Percentiles rank a stretch among this genome's conserved stretches.
Evolutionary conservation across 1,140 invertebrate species (phyloP).

Genomic region (Euschistus heros): DNA sequence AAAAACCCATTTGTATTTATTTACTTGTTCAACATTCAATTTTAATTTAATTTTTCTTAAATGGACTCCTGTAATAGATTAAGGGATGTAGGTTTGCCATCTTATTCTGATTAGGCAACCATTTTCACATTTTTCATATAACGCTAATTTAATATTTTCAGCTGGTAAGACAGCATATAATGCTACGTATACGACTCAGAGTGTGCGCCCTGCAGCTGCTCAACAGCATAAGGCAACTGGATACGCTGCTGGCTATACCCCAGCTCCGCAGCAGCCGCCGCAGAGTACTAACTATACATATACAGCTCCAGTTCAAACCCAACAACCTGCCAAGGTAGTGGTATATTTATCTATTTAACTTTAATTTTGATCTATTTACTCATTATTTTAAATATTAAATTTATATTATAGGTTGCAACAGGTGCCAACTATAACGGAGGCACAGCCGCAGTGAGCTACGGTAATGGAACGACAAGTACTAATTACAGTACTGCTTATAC

Average conservation of each 20-base stretch:
- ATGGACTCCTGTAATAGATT: too few relatives aligned
- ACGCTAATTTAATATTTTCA: constrained; percentile 16
- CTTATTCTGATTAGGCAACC: too few relatives aligned
- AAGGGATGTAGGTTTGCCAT: too few relatives aligned
- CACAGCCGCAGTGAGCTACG: constrained; percentile 14
- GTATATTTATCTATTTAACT: constrained; percentile 1
- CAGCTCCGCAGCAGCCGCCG: constrained; percentile 23
- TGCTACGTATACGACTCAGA: constrained; percentile 48
- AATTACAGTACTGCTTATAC: constrained; percentile 21
- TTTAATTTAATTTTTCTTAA: too few relatives aligned
- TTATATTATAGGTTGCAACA: constrained; percentile 9
- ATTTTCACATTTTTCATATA: too few relatives aligned
- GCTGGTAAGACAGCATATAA: constrained; percentile 49
- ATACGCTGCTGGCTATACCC: constrained; percentile 20
- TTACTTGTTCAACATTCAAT: too few relatives aligned
- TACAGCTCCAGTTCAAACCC: constrained; percentile 23
- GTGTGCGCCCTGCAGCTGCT: constrained; percentile 40
- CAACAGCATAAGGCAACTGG: constrained; percentile 24
- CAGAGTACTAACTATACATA: constrained; percentile 27
- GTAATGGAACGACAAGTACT: constrained; percentile 9
- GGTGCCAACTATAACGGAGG: constrained; percentile 14
- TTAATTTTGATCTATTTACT: not conserved
- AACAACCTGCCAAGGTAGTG: constrained; percentile 16
- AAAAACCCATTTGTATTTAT: too few relatives aligned
- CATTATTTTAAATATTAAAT: not conserved